Conservation (phyloP, 1,140 invertebrate species). For the Gryon sp. region DNA sequence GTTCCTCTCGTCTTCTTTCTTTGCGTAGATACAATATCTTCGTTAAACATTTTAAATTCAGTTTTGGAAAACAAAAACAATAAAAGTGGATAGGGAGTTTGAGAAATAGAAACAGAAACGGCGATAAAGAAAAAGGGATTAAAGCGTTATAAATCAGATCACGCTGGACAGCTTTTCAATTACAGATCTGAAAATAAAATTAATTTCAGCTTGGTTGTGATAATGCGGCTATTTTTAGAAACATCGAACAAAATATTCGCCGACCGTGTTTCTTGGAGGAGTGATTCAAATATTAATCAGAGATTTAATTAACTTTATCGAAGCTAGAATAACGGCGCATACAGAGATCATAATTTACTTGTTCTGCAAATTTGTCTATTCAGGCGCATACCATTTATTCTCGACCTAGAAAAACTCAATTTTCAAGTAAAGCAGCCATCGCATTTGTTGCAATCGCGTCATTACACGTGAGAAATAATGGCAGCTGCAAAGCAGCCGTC, state of each 20-base stretch:
- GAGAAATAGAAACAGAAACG: slow-evolving; percentile 8
- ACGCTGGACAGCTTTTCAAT: slow-evolving; percentile 13
- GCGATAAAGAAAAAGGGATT: neutral
- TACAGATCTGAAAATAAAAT: neutral
- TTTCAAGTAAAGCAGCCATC: slow-evolving; percentile 52
- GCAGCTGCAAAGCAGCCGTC: slow-evolving; percentile 62
- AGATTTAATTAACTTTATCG: slow-evolving; percentile 53
- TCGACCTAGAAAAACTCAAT: slow-evolving; percentile 54
- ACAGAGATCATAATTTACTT: slow-evolving; percentile 29
- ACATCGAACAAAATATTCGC: slow-evolving; percentile 17
- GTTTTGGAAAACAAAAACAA: slow-evolving; percentile 25
- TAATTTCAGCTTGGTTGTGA: slow-evolving; percentile 16
- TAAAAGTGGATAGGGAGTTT: slow-evolving; percentile 8
- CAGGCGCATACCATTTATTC: slow-evolving; percentile 57
- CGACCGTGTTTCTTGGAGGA: slow-evolving; percentile 5
- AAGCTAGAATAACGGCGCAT: slow-evolving; percentile 8
- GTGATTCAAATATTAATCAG: slow-evolving; percentile 53
- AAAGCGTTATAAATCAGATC: slow-evolving; percentile 22
- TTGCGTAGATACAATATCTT: slow-evolving; percentile 40
- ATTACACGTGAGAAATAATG: slow-evolving; percentile 67
- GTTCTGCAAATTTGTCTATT: slow-evolving; percentile 50
- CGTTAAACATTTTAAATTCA: slow-evolving; percentile 39
- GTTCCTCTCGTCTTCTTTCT: slow-evolving; percentile 41
- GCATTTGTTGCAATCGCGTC: slow-evolving; percentile 62
- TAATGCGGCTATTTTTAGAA: slow-evolving; percentile 35